phyloP scores from a whole-genome alignment of 2,888 invertebrate genomes.

The Gryllus longicercus region DNA sequence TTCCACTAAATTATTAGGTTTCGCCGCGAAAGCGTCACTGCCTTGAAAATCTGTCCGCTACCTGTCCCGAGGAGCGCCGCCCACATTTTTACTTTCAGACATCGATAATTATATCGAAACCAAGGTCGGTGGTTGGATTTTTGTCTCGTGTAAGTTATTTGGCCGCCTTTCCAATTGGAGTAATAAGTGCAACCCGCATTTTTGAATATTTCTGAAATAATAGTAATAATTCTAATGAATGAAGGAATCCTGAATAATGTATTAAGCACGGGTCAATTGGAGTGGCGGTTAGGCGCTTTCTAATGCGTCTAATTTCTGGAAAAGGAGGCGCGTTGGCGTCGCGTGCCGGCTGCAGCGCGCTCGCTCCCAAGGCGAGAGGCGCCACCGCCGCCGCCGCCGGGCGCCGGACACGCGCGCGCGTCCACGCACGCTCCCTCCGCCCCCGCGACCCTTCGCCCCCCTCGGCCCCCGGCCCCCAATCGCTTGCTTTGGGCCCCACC shows the following conservation, averaged over 20 bases:
- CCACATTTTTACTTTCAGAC: too few species aligned
- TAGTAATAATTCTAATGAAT: background rate
- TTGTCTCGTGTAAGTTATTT: background rate
- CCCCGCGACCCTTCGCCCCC: background rate
- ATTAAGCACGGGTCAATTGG: background rate
- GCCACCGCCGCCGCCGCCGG: background rate
- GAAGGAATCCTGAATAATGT: background rate
- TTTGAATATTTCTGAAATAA: background rate
- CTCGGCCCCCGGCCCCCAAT: background rate
- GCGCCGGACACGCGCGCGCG: background rate
- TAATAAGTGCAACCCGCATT: background rate
- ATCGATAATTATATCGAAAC: too few species aligned
- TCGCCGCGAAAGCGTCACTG: too few species aligned
- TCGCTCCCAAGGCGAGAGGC: too few species aligned
- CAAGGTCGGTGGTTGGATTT: background rate
- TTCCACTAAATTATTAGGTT: too few species aligned
- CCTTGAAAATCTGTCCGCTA: too few species aligned
- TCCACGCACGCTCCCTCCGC: background rate
- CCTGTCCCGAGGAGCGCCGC: too few species aligned
- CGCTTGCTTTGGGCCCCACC: background rate
- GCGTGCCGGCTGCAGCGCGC: background rate
- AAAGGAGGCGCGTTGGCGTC: background rate
- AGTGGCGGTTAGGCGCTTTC: background rate
- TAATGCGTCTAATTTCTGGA: background rate
- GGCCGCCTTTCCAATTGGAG: background rate